A percentile compares a stretch with the other conserved stretches of the same genome.
Conservation (phyloP, 1,140 invertebrate species). For the Myzus persicae region DNA sequence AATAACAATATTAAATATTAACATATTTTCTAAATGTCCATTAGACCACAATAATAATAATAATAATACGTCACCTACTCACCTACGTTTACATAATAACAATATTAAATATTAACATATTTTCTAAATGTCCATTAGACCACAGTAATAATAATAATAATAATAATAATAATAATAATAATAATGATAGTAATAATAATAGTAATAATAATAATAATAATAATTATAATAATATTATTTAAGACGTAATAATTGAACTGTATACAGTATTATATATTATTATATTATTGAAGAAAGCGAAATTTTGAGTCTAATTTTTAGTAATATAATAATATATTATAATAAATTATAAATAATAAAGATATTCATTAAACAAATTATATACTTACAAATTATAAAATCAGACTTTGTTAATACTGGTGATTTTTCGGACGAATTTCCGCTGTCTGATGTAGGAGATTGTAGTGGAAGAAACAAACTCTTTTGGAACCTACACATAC, state of each 20-base stretch:
- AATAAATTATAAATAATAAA: neutral
- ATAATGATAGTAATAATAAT: neutral
- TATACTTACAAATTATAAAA: slow-evolving; percentile 51
- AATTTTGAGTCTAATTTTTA: slow-evolving; percentile 24
- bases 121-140: too few relatives aligned
- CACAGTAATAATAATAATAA: neutral
- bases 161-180: slow-evolving; percentile 18
- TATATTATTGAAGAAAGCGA: neutral
- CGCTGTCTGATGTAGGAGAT: slow-evolving; percentile 41
- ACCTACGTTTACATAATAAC: too few relatives aligned
- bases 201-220: too few relatives aligned
- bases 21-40: neutral
- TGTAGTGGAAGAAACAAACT: slow-evolving; percentile 11
- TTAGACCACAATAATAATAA: slow-evolving; percentile 14
- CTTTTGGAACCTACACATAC: slow-evolving; percentile 19
- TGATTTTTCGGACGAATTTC: slow-evolving; percentile 32
- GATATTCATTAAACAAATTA: neutral
- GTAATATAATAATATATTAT: slow-evolving; percentile 4
- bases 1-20: slow-evolving; percentile 6
- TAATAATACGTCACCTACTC: too few relatives aligned
- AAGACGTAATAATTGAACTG: neutral
- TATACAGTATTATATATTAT: neutral
- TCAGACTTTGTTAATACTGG: slow-evolving; percentile 34
- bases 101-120: neutral
- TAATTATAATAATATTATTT: neutral